Evolutionary conservation across 2,888 invertebrate genomes (phyloP), one percentile per base, ranked within the genome.

Genomic region (Hedya salicella): DNA sequence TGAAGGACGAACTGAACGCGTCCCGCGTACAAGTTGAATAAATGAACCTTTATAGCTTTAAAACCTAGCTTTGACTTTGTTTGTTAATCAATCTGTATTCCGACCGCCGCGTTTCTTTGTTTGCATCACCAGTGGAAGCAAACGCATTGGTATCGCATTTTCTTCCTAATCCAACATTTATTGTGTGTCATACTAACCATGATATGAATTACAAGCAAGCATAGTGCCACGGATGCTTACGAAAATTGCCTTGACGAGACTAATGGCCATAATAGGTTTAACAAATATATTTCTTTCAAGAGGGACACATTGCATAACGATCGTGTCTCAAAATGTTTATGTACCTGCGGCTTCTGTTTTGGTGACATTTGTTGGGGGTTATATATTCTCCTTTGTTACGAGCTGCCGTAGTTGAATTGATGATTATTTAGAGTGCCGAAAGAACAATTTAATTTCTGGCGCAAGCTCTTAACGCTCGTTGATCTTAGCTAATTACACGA

Each of bases 191-290:
- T n/a, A 30, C 52, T 52, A 57, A 46, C 60, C 65, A 65, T 65
- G 65, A 65, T 60, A 60, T 60, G 60, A 60, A 66, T 66, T 60
- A 66, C 60, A 60, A 66, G 53, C 53, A 49, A 70, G 68, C 69
- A 50, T 68, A 72, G 70, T 75, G 73, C 75, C 81, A 80, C 83
- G 82, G 85, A 82, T 81, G 76, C 79, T 88, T 85, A 85, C 87
- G 85, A 89, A 87, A 88, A 88, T 73, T 75, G 71, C 89, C 90
- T 91, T 91, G 89, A 86, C 85, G 85, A 82, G 85, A 79, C 83
- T 84, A 86, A 83, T 80, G 77, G 81, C 71, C 78, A 86, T 86
- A 89, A 90, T 83, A 82, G 75, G 78, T 87, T 85, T 76, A 75
- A 83, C 87, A 91, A 90, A 91, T 85, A 89, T 85, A 86, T 87